Conservation (phyloP, 2,797 vertebrate genomes). For the Arremon aurantiirostris region DNA sequence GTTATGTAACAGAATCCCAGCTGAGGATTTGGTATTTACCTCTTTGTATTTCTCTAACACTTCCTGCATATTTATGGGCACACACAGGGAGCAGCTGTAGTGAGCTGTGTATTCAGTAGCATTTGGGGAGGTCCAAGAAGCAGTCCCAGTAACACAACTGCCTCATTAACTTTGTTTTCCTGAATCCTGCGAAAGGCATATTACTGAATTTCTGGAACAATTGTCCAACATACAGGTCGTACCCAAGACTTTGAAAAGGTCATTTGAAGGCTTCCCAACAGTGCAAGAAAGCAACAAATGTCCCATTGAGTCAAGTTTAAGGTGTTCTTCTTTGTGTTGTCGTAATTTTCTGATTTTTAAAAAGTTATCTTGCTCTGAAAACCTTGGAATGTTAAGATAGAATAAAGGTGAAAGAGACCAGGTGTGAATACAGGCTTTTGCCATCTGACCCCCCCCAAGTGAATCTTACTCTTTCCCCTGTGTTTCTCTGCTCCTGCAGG, state of each 20-base stretch:
- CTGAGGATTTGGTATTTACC: not conserved
- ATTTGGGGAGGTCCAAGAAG: not conserved
- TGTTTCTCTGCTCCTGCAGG: not conserved
- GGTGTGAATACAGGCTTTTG: not conserved
- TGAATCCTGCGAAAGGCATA: not conserved
- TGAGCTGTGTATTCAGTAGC: not conserved
- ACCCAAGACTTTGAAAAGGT: not conserved
- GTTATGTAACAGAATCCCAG: not conserved
- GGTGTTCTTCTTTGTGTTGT: not conserved
- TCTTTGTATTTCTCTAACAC: not conserved
- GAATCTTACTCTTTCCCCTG: not conserved
- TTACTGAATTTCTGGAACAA: not conserved
- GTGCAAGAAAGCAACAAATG: not conserved
- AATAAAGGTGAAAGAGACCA: not conserved
- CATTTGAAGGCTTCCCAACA: not conserved
- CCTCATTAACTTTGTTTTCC: not conserved
- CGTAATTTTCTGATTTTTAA: not conserved
- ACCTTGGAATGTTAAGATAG: not conserved
- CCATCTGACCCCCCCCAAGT: fast-evolving
- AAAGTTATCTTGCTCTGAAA: not conserved
- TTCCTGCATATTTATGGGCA: not conserved
- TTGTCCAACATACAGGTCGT: not conserved
- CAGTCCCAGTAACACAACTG: not conserved
- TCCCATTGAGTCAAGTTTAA: not conserved
- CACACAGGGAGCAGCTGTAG: not conserved